Evolutionary conservation across 2,113 vertebrate genomes (phyloP).

Genomic region (Cynoglossus semilaevis): DNA sequence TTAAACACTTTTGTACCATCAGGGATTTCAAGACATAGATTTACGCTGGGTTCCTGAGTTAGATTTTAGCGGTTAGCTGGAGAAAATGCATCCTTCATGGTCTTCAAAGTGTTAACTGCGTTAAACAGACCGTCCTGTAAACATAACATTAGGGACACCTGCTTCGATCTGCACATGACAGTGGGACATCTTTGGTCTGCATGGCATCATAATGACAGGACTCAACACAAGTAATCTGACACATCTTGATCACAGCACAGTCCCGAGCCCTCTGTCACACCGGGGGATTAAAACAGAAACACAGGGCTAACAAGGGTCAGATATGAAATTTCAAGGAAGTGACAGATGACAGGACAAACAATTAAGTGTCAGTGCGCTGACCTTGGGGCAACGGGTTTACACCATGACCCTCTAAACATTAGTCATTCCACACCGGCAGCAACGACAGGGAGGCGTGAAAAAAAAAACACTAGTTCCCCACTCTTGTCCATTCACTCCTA

Average conservation of each 20-base stretch:
- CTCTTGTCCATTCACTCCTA: slow-evolving; percentile 48
- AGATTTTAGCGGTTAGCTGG: too few relatives aligned
- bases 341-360: slow-evolving; percentile 78
- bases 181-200: slow-evolving; percentile 36
- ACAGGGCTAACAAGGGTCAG: slow-evolving; percentile 65
- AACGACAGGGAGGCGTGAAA: background rate
- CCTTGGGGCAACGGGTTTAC: slow-evolving; percentile 72
- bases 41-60: too few relatives aligned
- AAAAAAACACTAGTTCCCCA: slow-evolving; percentile 5
- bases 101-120: too few relatives aligned
- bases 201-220: slow-evolving; percentile 62
- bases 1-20: slow-evolving; percentile 10
- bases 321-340: slow-evolving; percentile 76
- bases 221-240: slow-evolving; percentile 71
- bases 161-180: slow-evolving; percentile 38
- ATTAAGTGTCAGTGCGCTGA: slow-evolving; percentile 72
- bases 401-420: slow-evolving; percentile 66
- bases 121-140: too few relatives aligned
- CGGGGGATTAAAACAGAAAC: slow-evolving; percentile 72
- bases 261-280: slow-evolving; percentile 70
- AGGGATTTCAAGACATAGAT: background rate
- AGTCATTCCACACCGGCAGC: slow-evolving; percentile 64
- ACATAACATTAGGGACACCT: slow-evolving; percentile 16
- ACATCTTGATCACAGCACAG: slow-evolving; percentile 72
- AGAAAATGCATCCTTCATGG: too few relatives aligned